Base-by-base conservation (phyloP, 2,888 invertebrate genomes). In the Cephus pygmeus region DNA sequence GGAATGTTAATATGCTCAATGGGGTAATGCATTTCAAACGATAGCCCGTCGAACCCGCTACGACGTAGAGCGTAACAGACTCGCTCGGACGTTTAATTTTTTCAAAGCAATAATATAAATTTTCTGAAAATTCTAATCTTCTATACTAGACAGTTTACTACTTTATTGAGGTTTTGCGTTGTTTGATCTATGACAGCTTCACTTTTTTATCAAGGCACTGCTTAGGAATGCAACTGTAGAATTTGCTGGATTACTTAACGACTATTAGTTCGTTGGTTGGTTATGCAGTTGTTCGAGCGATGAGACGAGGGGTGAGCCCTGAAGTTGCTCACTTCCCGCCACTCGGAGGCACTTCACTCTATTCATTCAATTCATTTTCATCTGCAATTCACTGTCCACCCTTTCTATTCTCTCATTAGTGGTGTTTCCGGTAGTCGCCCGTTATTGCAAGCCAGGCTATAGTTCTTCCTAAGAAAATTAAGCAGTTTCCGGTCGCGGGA, bases 361-460 rank as follows among this genome's bases (percentile, higher is more conserved):
- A 90, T 90, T 90, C 90, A 86, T 86, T 89, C 90, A 90, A 91
- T 91, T 91, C 90, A 90, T 91, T 91, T 90, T 90, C 89, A 90
- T 90, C 89, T 90, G 85, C 88, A 86, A 90, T 87, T 90, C 86
- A 84, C 84, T 85, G 82, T 87, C 84, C 86, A 87, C 87, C 89
- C 88, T 87, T 86, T 88, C 87, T 88, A 86, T 88, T 88, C 88
- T 87, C 87, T 90, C 89, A 87, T 91, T 91, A 90, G 81, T 85
- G 83, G 84, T 83, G 86, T 89, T 90, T 91, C 91, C 91, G 90
- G 86, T 87, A 81, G 82, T 84, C 86, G 84, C 79, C 81, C 83
- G 79, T 78, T 80, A 77, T 68, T 75, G 82, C 83, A 79, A 71
- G 12, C 31, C 71, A 34, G 34, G 33, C 71, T 34, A 23, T 56